Base-by-base conservation (phyloP, 2,797 vertebrate species). In the Acridotheres tristis region DNA sequence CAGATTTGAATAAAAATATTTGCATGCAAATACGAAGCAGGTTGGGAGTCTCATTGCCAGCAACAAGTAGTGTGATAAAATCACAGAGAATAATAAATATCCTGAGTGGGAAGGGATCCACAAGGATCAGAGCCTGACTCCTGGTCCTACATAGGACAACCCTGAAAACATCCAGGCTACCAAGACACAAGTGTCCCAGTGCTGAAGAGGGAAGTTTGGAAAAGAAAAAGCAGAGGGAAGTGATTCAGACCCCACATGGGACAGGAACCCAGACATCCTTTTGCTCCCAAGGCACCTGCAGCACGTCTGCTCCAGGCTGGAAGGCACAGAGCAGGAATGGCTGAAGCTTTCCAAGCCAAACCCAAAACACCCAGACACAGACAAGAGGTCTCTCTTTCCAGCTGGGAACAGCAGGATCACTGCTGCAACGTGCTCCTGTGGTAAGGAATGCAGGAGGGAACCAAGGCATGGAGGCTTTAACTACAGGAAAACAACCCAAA, bases 211-310 rank as follows among this genome's bases (percentile, higher is more conserved):
- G 32, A 67, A 32, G 36, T 51, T 40, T 73, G n/a, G 38, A 23
- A 36, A 78, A 83, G 15, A 29, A 34, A 38, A 76, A 65, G 29
- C 29, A 30, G 32, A 73, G 65, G 53, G 42, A 66, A 69, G 16
- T 21, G 11, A 16, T 9, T 47, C 9, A 8, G 26, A 48, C 11
- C 45, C 32, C 20, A 21, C 0, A 0, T 10, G 32, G 57, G 34
- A 68, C 40, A 16, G 26, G 65, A 36, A 84, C 27, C 15, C 62
- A 88, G 78, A 7, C 16, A 7, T 27, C 20, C 25, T 45, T 79
- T 26, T 47, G 66, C 40, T 74, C 40, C 16, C 61, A 66, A 57
- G 74, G 47, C 13, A 77, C 38, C 32, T 53, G 55, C 14, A 48
- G 62, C 5, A 1, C 30, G 51, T 17, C 45, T 51, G 54, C 30